These are phyloP conservation scores for Zygothrica quintamaculata DNA, from an alignment of 2,888 invertebrate genomes.

Conservation along the genomic window DNA sequence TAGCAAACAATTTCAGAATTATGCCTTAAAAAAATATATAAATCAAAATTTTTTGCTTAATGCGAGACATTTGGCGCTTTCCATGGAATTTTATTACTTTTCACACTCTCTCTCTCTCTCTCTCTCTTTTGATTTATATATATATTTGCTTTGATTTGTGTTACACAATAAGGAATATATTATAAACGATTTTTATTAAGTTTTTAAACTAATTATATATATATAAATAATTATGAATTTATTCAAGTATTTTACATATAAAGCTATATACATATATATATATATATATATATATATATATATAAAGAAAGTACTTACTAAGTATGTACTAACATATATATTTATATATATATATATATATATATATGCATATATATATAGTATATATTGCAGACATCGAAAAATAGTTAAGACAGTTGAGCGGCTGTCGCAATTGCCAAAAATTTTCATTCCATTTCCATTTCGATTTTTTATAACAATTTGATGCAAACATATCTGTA, in stretches of 20 bases:
- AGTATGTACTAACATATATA: no score
- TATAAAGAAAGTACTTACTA: no score
- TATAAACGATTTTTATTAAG: no score
- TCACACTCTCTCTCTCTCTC: background rate
- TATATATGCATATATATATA: conserved; percentile 6
- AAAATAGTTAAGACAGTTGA: conserved; percentile 23
- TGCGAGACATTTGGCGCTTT: no score
- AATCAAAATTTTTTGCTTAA: no score
- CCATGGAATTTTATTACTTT: background rate
- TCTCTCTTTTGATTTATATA: conserved; percentile 2
- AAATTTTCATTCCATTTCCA: conserved; percentile 5
- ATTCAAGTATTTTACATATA: conserved; percentile 43
- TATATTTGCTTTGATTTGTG: conserved; percentile 53
- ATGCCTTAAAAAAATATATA: no score
- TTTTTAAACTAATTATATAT: no score
- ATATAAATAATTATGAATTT: conserved; percentile 63
- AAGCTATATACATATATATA: conserved; percentile 40
- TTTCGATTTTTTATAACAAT: conserved; percentile 21
- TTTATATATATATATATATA: conserved; percentile 3
- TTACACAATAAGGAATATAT: conserved; percentile 78
- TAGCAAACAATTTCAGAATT: no score
- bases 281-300: conserved; percentile 18
- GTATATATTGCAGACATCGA: conserved; percentile 29
- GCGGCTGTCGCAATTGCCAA: conserved; percentile 12
- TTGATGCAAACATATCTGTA: conserved; percentile 11